phyloP scores from a whole-genome alignment of 2,113 vertebrate species.

The Gambusia affinis region DNA sequence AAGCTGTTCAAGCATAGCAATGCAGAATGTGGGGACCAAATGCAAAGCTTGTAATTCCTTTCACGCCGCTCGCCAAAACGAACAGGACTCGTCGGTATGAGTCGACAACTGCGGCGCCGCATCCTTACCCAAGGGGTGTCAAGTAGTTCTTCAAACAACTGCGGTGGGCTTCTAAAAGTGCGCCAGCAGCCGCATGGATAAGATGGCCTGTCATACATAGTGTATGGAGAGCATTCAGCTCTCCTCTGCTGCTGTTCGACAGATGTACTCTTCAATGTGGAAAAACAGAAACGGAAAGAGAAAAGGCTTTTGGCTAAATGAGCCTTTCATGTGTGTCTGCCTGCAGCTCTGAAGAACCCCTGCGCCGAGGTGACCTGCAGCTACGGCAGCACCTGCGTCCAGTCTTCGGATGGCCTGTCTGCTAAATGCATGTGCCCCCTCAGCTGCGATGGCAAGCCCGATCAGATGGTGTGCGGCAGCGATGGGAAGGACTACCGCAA shows the following conservation, averaged over 20 bases:
- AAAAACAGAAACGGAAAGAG: conserved; percentile 11
- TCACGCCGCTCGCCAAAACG: conserved; percentile 43
- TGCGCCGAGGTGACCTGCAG: conserved; percentile 89
- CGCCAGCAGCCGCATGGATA: conserved; percentile 45
- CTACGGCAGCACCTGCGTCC: conserved; percentile 92
- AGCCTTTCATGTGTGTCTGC: conserved; percentile 12
- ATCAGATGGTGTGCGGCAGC: conserved; percentile 87
- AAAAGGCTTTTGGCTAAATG: conserved; percentile 18
- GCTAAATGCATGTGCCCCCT: conserved; percentile 91
- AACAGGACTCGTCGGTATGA: conserved; percentile 65
- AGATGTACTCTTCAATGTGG: conserved; percentile 19
- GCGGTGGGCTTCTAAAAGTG: conserved; percentile 40
- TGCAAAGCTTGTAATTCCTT: conserved; percentile 63
- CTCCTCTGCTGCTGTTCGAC: conserved; percentile 16
- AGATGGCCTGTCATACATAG: conserved; percentile 38
- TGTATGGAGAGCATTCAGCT: conserved; percentile 28
- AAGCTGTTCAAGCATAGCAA: conserved; percentile 55
- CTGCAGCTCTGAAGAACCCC: conserved; percentile 89
- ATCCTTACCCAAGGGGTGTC: conserved; percentile 52
- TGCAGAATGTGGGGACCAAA: conserved; percentile 52
- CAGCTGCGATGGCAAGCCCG: conserved; percentile 74
- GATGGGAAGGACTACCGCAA: conserved; percentile 90
- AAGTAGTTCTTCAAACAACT: conserved; percentile 67
- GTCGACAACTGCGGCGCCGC: conserved; percentile 62
- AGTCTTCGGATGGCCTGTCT: conserved; percentile 83